phyloP scores from a whole-genome alignment of 1,140 invertebrate species.

The Capitella teleta region DNA sequence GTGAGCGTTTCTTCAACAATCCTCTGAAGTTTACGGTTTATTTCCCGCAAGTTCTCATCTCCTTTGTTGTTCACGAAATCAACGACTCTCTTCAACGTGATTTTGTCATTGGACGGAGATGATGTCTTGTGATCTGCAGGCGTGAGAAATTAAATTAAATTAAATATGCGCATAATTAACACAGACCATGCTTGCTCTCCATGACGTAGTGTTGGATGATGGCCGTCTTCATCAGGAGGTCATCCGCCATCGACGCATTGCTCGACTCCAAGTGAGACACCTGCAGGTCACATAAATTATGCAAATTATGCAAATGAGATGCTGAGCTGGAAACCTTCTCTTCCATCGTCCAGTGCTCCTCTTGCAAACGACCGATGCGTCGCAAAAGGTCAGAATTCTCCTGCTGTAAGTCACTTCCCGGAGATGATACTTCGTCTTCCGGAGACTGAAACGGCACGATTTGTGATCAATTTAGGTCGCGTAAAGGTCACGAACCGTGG shows the following conservation, averaged over 20 bases:
- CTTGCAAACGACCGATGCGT: conserved; percentile 41
- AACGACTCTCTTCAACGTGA: conserved; percentile 41
- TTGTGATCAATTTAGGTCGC: no score
- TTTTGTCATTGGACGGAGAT: conserved; percentile 28
- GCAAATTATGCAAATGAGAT: not conserved
- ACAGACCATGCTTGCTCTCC: conserved; percentile 29
- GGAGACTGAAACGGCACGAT: conserved; percentile 28
- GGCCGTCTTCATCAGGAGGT: conserved; percentile 45
- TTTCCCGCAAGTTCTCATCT: conserved; percentile 41
- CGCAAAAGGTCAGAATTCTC: conserved; percentile 42
- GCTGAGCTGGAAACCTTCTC: conserved; percentile 38
- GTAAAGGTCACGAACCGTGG: no score
- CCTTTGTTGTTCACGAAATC: conserved; percentile 43
- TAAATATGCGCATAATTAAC: no score
- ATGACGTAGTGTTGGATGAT: conserved; percentile 49
- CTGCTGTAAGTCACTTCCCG: conserved; percentile 22
- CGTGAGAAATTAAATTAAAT: no score
- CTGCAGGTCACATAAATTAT: conserved; percentile 14
- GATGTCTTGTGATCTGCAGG: conserved; percentile 7
- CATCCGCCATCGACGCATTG: conserved; percentile 48
- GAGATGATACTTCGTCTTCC: conserved; percentile 14
- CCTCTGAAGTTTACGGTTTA: conserved; percentile 40
- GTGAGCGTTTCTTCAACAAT: conserved; percentile 50
- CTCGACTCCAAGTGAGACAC: conserved; percentile 46
- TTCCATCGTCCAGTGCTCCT: conserved; percentile 47